Conservation (phyloP, 37 sponge, comb jelly and placozoan genomes). For the Hexactinellida sp. region DNA sequence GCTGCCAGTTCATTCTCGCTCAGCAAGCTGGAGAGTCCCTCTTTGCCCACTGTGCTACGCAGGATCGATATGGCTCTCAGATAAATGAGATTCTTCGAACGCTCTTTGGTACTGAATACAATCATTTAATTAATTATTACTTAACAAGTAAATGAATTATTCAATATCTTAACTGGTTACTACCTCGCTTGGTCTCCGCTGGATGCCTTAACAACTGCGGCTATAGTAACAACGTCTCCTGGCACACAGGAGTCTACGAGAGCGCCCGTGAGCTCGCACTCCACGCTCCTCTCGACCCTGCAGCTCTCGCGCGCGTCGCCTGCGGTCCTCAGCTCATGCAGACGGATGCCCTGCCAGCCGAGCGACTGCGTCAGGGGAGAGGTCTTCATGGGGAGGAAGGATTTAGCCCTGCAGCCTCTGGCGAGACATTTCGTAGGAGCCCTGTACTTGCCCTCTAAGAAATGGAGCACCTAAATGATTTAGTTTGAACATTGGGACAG, state of each 20-base stretch:
- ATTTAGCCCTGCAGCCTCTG: conserved; percentile 39
- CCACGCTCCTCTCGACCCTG: conserved; percentile 75
- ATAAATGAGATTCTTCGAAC: background rate
- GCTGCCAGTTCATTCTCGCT: background rate
- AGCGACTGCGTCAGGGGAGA: conserved; percentile 60
- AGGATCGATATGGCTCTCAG: background rate
- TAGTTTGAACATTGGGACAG: too few relatives aligned
- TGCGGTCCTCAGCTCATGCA: conserved; percentile 46
- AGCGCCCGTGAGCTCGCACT: conserved; percentile 79
- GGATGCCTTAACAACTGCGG: conserved; percentile 88
- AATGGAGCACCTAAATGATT: conserved; percentile 35
- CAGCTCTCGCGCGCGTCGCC: conserved; percentile 73
- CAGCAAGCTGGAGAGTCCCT: background rate
- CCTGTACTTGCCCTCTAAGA: conserved; percentile 81
- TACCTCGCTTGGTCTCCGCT: conserved; percentile 47
- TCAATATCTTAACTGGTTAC: too few relatives aligned
- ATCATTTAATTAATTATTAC: background rate
- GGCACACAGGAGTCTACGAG: conserved; percentile 88
- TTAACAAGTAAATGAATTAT: background rate
- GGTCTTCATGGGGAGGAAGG: conserved; percentile 48
- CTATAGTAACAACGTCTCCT: conserved; percentile 81
- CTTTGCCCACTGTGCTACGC: background rate
- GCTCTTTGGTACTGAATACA: background rate
- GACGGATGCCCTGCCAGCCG: conserved; percentile 68
- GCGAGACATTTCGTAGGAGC: conserved; percentile 56